These are phyloP conservation scores for Morbakka virulenta DNA, from an alignment of 30 jellyfish, hydroid and myxozoan genomes.

Conservation along the genomic window DNA sequence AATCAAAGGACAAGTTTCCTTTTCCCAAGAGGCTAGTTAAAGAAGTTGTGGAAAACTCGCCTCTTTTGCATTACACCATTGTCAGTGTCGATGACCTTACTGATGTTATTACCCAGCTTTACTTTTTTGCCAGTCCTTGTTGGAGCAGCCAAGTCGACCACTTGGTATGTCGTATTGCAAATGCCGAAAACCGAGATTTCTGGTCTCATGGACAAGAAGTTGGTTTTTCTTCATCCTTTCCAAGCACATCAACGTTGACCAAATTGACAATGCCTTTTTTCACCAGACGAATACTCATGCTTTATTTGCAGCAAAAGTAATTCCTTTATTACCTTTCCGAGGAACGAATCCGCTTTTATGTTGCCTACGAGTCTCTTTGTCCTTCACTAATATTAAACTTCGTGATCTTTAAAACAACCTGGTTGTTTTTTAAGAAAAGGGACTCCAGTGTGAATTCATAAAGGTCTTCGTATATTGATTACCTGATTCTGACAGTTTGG, in stretches of 20 bases:
- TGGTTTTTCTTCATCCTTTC: slow-evolving; percentile 7
- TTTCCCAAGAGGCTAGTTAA: slow-evolving; percentile 43
- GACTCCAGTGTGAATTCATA: slow-evolving; percentile 51
- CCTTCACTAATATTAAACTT: no score
- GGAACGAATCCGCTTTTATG: no score
- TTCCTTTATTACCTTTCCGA: not conserved
- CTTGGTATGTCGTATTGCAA: slow-evolving; percentile 57
- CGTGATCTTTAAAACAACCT: slow-evolving; percentile 45
- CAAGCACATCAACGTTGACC: slow-evolving; percentile 51
- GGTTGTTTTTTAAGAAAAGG: slow-evolving; percentile 40
- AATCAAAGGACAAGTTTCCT: slow-evolving; percentile 37
- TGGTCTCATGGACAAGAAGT: slow-evolving; percentile 9
- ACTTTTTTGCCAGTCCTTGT: slow-evolving; percentile 3
- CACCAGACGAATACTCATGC: slow-evolving; percentile 37
- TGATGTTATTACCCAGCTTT: slow-evolving; percentile 38
- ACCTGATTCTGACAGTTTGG: slow-evolving; percentile 23
- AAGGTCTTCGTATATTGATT: slow-evolving; percentile 38
- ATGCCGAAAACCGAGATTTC: slow-evolving; percentile 60
- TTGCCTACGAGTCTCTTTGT: no score
- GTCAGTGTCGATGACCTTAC: slow-evolving; percentile 40
- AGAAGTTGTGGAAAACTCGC: slow-evolving; percentile 41
- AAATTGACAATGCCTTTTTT: slow-evolving; percentile 56
- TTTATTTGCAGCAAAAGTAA: slow-evolving; percentile 24
- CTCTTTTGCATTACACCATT: slow-evolving; percentile 33
- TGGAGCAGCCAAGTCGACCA: slow-evolving; percentile 15